A percentile compares a stretch with the other conserved stretches of the same genome.
Evolutionary conservation across 2,888 invertebrate genomes (phyloP).

Genomic region (Cryptophagus acutangulus): DNA sequence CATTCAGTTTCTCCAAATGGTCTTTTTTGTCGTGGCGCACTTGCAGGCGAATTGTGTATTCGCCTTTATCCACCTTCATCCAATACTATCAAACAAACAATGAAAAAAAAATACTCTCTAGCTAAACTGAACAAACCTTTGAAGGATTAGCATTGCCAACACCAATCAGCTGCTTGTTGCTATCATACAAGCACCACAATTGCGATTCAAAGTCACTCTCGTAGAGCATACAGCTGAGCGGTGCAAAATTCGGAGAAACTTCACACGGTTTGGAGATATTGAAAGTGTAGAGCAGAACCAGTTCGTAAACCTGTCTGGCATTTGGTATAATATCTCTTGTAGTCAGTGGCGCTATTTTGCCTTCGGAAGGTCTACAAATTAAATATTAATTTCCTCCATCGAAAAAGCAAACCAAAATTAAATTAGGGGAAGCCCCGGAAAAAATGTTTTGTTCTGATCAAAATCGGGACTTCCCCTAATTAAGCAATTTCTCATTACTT

Average conservation of each 20-base stretch:
- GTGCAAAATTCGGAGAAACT: constrained; percentile 70
- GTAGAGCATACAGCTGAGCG: constrained; percentile 84
- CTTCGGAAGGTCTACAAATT: constrained; percentile 67
- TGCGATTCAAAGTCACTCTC: constrained; percentile 96
- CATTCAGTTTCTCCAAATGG: constrained; percentile 78
- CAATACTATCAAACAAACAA: constrained; percentile 63
- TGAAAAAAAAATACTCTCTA: no score
- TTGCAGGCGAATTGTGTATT: constrained; percentile 81
- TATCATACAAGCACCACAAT: constrained; percentile 93
- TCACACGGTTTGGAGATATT: constrained; percentile 78
- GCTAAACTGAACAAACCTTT: no score
- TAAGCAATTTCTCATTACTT: no score
- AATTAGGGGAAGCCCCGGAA: no score
- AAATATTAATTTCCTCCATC: no score
- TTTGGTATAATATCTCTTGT: constrained; percentile 82
- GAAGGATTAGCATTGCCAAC: constrained; percentile 87
- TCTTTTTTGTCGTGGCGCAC: constrained; percentile 86
- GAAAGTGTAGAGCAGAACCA: constrained; percentile 82
- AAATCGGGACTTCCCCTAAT: no score
- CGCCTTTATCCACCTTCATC: constrained; percentile 90
- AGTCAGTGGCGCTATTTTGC: constrained; percentile 73
- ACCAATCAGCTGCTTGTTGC: constrained; percentile 78
- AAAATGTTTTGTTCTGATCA: no score
- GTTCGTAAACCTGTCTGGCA: constrained; percentile 84
- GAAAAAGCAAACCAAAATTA: neutral